A percentile compares a stretch with the other conserved stretches of the same genome.
These are phyloP conservation scores for Tetraodon nigroviridis DNA, from an alignment of 2,113 vertebrate genomes.

Conservation along the genomic window DNA sequence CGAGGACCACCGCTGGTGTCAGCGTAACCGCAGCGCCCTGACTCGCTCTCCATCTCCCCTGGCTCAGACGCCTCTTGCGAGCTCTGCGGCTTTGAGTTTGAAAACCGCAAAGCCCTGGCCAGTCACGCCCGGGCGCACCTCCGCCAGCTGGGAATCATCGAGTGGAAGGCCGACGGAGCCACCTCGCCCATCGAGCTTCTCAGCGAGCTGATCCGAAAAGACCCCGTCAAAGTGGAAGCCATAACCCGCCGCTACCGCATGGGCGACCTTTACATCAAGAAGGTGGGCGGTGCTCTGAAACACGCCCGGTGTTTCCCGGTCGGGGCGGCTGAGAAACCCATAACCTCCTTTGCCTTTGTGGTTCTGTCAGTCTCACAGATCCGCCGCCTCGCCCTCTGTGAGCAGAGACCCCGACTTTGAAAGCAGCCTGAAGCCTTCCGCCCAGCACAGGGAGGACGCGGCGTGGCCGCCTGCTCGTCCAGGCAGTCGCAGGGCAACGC, in stretches of 20 bases:
- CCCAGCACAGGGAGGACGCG: slow-evolving; percentile 32
- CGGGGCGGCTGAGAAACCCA: not conserved
- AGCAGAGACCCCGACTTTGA: slow-evolving; percentile 47
- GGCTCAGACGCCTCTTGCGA: slow-evolving; percentile 84
- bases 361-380: slow-evolving; percentile 37
- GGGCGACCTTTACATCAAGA: slow-evolving; percentile 83
- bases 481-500: slow-evolving; percentile 31
- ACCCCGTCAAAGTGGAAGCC: slow-evolving; percentile 81
- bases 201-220: slow-evolving; percentile 84
- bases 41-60: slow-evolving; percentile 50
- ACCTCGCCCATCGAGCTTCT: slow-evolving; percentile 90
- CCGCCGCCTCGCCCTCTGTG: slow-evolving; percentile 19
- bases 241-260: slow-evolving; percentile 84
- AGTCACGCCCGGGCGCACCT: slow-evolving; percentile 91
- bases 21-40: too few relatives aligned
- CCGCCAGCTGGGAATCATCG: slow-evolving; percentile 85
- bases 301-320: not conserved
- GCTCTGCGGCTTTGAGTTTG: slow-evolving; percentile 91
- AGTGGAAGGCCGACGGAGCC: slow-evolving; percentile 87
- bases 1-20: too few relatives aligned
- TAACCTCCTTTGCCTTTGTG: not conserved
- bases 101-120: slow-evolving; percentile 91
- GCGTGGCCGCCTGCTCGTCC: slow-evolving; percentile 12
- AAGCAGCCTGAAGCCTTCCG: slow-evolving; percentile 25
- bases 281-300: slow-evolving; percentile 58